phyloP scores from a whole-genome alignment of 2,888 invertebrate genomes.

The Polymixis lichenea region DNA sequence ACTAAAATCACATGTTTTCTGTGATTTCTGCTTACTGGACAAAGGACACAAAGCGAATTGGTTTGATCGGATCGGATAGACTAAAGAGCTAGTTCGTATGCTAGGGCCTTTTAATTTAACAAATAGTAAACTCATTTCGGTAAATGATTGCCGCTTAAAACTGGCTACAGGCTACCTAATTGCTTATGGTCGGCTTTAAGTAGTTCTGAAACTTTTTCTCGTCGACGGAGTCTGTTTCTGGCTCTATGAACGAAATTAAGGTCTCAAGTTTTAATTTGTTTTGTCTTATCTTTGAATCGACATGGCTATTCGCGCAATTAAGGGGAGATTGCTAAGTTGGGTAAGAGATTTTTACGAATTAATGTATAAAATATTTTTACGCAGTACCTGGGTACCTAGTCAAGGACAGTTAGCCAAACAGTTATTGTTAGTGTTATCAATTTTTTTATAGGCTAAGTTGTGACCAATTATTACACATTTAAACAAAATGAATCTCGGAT shows the following conservation, averaged over 20 bases:
- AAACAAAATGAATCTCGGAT: neutral
- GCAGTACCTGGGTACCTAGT: too few species aligned
- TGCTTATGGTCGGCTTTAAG: constrained; percentile 59
- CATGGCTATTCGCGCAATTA: constrained; percentile 54
- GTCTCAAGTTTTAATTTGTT: constrained; percentile 66
- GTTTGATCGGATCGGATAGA: constrained; percentile 18
- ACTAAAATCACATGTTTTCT: constrained; percentile 46
- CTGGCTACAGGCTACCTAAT: constrained; percentile 51
- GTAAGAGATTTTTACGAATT: constrained; percentile 9
- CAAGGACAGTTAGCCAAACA: neutral
- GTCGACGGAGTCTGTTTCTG: constrained; percentile 50
- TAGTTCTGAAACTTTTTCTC: constrained; percentile 62
- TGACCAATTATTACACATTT: neutral
- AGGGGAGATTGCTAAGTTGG: constrained; percentile 43
- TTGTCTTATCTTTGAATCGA: constrained; percentile 65
- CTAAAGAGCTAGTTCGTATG: constrained; percentile 1
- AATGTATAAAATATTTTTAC: too few species aligned
- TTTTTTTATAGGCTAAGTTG: neutral
- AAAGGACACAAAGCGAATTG: constrained; percentile 31
- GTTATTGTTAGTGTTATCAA: neutral
- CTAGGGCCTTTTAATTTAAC: constrained; percentile 50
- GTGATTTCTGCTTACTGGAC: constrained; percentile 27
- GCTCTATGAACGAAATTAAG: constrained; percentile 59
- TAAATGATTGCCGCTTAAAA: constrained; percentile 39
- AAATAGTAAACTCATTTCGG: constrained; percentile 49